Evolutionary conservation across 2,888 invertebrate genomes (phyloP).

Genomic region (Artemia sinica): DNA sequence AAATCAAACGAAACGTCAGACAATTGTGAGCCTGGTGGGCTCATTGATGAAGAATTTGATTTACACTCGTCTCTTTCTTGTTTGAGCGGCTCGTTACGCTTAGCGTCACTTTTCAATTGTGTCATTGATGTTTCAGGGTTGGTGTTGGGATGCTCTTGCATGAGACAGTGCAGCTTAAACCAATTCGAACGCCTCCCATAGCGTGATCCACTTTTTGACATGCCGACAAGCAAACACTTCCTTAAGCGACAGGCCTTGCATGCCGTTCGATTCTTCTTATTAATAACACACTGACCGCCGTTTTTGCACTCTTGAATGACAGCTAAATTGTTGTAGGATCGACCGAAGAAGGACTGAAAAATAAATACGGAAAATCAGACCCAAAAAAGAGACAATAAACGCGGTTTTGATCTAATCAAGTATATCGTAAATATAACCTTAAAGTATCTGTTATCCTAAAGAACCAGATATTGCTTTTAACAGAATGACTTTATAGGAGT

Average conservation of each 20-base stretch:
- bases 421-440: too few species aligned
- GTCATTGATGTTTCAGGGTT: slow-evolving; percentile 8
- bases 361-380: neutral
- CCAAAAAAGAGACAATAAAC: slow-evolving; percentile 22
- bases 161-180: slow-evolving; percentile 33
- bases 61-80: slow-evolving; percentile 20
- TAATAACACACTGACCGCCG: slow-evolving; percentile 31
- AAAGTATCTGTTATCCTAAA: too few species aligned
- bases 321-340: slow-evolving; percentile 31
- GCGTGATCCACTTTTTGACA: slow-evolving; percentile 33
- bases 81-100: slow-evolving; percentile 7
- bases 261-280: slow-evolving; percentile 32
- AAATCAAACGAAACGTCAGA: slow-evolving; percentile 21
- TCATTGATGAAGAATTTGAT: slow-evolving; percentile 20
- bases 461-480: too few species aligned
- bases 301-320: slow-evolving; percentile 31
- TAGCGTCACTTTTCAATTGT: neutral
- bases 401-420: too few species aligned
- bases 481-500: too few species aligned
- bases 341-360: slow-evolving; percentile 32
- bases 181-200: slow-evolving; percentile 33
- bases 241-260: slow-evolving; percentile 32
- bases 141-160: slow-evolving; percentile 27
- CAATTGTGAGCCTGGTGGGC: slow-evolving; percentile 21
- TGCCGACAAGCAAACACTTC: slow-evolving; percentile 32